Conservation (phyloP, 2,888 invertebrate genomes). For the Euphydryas editha region DNA sequence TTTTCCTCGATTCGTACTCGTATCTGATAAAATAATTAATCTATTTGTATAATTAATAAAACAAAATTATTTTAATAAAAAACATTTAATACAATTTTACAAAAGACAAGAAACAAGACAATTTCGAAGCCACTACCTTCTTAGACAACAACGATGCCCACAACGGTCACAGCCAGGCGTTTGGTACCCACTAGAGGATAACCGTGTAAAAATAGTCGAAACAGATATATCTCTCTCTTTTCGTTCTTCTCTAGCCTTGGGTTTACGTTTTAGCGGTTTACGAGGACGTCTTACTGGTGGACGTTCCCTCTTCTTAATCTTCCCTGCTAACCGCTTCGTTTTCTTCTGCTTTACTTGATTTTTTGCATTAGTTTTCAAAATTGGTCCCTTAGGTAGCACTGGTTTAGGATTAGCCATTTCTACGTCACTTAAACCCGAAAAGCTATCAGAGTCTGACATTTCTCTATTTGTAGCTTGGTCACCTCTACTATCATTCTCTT, state of each 20-base stretch:
- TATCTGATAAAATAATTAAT: constrained; percentile 47
- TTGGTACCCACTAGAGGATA: constrained; percentile 46
- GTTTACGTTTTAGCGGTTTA: constrained; percentile 46
- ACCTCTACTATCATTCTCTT: constrained; percentile 43
- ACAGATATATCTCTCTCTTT: constrained; percentile 48
- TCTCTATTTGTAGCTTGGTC: constrained; percentile 47
- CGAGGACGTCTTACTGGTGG: constrained; percentile 44
- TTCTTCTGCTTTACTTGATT: constrained; percentile 45
- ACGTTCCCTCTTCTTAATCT: constrained; percentile 52
- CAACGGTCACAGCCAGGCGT: constrained; percentile 54
- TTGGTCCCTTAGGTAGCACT: constrained; percentile 40
- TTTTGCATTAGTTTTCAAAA: constrained; percentile 42
- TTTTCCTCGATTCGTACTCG: constrained; percentile 31
- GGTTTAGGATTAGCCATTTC: constrained; percentile 45
- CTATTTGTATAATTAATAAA: constrained; percentile 33
- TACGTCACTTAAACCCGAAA: constrained; percentile 49
- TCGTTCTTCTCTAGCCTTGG: constrained; percentile 39
- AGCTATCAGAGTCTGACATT: constrained; percentile 44
- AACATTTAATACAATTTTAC: constrained; percentile 43
- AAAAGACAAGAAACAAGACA: constrained; percentile 34
- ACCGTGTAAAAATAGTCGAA: constrained; percentile 54
- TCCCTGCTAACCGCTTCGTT: constrained; percentile 43
- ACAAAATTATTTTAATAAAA: constrained; percentile 36
- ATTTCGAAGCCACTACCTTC: constrained; percentile 59
- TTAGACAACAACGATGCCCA: constrained; percentile 61